Percentiles rank a stretch among this genome's conserved stretches.
These are phyloP conservation scores for Triplophysa dalaica DNA, from an alignment of 2,113 vertebrate genomes.

Conservation along the genomic window DNA sequence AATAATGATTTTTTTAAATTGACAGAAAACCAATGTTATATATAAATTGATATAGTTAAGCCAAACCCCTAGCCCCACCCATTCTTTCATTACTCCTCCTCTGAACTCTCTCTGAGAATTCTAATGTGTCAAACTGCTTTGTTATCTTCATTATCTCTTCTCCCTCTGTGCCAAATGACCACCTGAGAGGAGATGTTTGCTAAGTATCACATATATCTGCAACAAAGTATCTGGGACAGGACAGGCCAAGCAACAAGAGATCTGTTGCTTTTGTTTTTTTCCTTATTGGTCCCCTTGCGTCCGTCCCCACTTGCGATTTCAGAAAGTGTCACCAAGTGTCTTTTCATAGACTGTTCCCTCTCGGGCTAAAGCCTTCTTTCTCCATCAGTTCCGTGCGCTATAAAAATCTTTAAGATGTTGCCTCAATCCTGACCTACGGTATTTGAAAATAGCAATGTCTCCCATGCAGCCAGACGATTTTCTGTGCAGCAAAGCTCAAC, in stretches of 20 bases:
- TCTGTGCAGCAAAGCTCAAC: not conserved
- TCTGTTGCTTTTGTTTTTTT: slow-evolving; percentile 50
- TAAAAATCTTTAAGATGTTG: slow-evolving; percentile 25
- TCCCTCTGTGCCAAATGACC: slow-evolving; percentile 23
- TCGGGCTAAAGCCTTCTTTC: slow-evolving; percentile 52
- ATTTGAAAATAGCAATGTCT: slow-evolving; percentile 42
- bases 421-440: slow-evolving; percentile 42
- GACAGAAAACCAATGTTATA: no score
- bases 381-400: slow-evolving; percentile 52
- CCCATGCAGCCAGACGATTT: slow-evolving; percentile 23
- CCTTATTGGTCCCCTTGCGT: slow-evolving; percentile 68
- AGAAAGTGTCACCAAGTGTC: slow-evolving; percentile 33
- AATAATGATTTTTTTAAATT: no score
- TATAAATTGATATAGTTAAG: no score
- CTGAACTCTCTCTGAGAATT: slow-evolving; percentile 36
- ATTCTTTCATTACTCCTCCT: not conserved
- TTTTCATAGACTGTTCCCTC: slow-evolving; percentile 55
- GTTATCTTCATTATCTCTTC: not conserved
- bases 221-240: slow-evolving; percentile 51
- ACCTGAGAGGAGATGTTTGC: slow-evolving; percentile 2
- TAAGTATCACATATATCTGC: slow-evolving; percentile 16
- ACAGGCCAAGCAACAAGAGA: slow-evolving; percentile 8
- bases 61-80: not conserved
- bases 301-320: slow-evolving; percentile 41
- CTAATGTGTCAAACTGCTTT: slow-evolving; percentile 40